Evolutionary conservation across 2,113 vertebrate genomes (phyloP), one percentile per base, ranked within the genome.

Genomic region (Phalacrocorax carbo): DNA sequence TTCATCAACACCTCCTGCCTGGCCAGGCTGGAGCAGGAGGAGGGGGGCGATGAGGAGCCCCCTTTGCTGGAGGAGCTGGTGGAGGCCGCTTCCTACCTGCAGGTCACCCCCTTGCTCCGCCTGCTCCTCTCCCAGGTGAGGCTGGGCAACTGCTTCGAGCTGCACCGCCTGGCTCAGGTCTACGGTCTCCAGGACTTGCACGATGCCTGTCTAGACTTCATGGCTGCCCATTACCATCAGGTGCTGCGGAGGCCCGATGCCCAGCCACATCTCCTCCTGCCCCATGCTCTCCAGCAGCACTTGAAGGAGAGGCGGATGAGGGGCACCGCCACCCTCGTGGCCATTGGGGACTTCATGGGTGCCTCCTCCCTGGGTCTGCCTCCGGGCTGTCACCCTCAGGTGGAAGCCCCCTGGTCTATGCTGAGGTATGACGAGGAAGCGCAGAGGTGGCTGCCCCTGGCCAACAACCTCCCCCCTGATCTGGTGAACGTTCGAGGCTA

Each of bases 31-130:
- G 97, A 96, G 69, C 81, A 71, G 77, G 90, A 92, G 61, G 96
- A 97, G 23, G 97, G 94, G 42, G 97, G 93, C 15, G 69, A 88
- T 2, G 97, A 97, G 68, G 97, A 96, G 34, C 95, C 61, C 38
- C 96, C 97, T 20, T 76, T 97, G 90, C 98, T 99, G 95, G 98
- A 99, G 78, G 99, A 99, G 76, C 97, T 99, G 95, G 98, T 99
- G 68, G 99, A 99, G 88, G 99, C 99, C 1, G 99, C 99, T 22
- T 99, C 99, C 71, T 99, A 99, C 96, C 88, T 99, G 48, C 99
- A 99, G 97, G 99, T 99, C 83, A 99, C 98, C 15, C 98, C 99
- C 21, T 98, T 99, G 88, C 97, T 99, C 71, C 99, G 98, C 82
- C 98, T 98, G 40, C 98, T 99, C 49, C 98, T 98, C 84, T 99